Base-by-base conservation (phyloP, 2,888 invertebrate species). In the Charanyca ferruginea region DNA sequence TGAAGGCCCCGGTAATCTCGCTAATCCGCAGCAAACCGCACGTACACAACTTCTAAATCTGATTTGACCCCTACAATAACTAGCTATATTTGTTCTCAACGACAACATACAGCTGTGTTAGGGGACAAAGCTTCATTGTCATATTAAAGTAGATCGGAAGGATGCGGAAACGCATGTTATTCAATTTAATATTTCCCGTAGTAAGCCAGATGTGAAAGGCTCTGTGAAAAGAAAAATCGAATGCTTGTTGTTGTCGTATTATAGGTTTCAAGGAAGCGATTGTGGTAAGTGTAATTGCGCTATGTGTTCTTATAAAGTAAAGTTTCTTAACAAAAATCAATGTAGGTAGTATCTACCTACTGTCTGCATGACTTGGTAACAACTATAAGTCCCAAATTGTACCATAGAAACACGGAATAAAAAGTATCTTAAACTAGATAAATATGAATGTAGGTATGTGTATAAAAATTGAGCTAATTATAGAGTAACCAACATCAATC, bases 11-110 rank as follows among this genome's bases (percentile, higher is more conserved):
- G 48, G 84, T 89, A 88, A 89, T 86, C 85, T 84, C 77, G 73
- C 84, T 89, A 88, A 89, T 89, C 87, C 88, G 85, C 83, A 80
- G 80, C 83, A 83, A 87, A 88, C 88, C 88, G 80, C 89, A 88
- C 85, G 85, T 79, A 86, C 83, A 83, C 81, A 85, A 86, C 83
- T 86, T 81, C 82, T 82, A 83, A 86, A 88, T 87, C 83, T 86
- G 83, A 84, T 81, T 66, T 73, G 67, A 81, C 80, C 79, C 80
- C 67, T 71, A 72, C 76, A 79, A 77, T 79, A 76, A 77, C 80
- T 78, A 77, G 53, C 66, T 72, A 57, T 80, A 81, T 80, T 83
- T 76, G 69, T 78, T 68, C 68, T 69, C 59, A 58, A 67, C 75
- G 62, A 62, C 69, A 55, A 66, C 45, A 55, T 74, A 70, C 77